These are phyloP conservation scores for Clarias platycephalus DNA, from an alignment of 2,797 vertebrate genomes.

Conservation along the genomic window DNA sequence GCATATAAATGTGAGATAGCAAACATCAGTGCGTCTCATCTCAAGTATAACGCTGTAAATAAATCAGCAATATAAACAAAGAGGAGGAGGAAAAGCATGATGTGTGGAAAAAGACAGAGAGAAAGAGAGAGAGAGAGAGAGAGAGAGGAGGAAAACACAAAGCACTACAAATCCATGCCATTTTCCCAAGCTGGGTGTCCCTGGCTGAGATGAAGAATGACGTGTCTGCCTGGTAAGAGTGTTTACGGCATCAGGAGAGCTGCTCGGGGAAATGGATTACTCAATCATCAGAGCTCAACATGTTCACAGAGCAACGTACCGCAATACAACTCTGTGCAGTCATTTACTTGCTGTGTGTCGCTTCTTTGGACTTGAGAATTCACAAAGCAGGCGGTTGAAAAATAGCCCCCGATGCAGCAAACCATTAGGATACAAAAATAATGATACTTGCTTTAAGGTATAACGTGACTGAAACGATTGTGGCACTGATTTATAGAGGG, in stretches of 20 bases:
- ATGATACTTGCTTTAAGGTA: background rate
- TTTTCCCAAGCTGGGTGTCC: slow-evolving; percentile 63
- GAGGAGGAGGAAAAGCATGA: slow-evolving; percentile 34
- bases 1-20: slow-evolving; percentile 72
- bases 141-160: slow-evolving; percentile 51
- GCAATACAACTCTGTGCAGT: slow-evolving; percentile 74
- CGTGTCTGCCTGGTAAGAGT: slow-evolving; percentile 77
- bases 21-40: slow-evolving; percentile 76
- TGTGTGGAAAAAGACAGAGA: slow-evolving; percentile 52
- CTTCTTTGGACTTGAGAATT: slow-evolving; percentile 37
- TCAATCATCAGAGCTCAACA: slow-evolving; percentile 69
- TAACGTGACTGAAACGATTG: background rate
- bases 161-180: slow-evolving; percentile 74
- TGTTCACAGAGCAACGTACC: slow-evolving; percentile 67
- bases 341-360: slow-evolving; percentile 61
- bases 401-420: background rate
- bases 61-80: slow-evolving; percentile 79
- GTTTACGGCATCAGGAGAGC: slow-evolving; percentile 76
- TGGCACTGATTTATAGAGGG: slow-evolving; percentile 12
- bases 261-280: slow-evolving; percentile 80
- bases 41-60: slow-evolving; percentile 71
- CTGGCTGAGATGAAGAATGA: slow-evolving; percentile 68
- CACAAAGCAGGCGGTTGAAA: slow-evolving; percentile 31
- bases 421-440: background rate
- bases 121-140: background rate